Evolutionary conservation across 2,797 vertebrate species (phyloP), one percentile per base, ranked within the genome.

Genomic region (Poeciliopsis paucimaculata): DNA sequence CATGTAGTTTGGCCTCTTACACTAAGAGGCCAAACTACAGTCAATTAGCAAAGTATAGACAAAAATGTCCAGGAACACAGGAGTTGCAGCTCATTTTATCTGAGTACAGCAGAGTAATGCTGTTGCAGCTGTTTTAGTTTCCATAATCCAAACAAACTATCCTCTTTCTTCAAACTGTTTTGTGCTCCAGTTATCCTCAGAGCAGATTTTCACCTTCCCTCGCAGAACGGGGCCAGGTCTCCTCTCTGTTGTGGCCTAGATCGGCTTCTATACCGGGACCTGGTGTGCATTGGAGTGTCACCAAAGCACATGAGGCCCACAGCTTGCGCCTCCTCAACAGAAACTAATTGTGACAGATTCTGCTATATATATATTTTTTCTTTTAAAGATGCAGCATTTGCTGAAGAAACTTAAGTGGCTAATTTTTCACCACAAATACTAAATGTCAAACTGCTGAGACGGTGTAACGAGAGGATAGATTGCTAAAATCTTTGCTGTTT

Each of bases 211-310:
- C 39, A 43, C 62, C 85, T 84, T 89, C 49, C 73, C 70, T 84
- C 77, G 26, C 76, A 86, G 86, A 91, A 88, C 16, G 45, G 71
- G 92, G 91, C 79, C 88, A 90, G 88, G 86, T 81, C 84, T 86
- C 75, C 82, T 89, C 82, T 83, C 86, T 81, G 89, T 87, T 46
- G 76, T 86, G 92, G 76, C 91, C 91, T 83, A 92, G 81, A 91
- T 91, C 82, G 82, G 77, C 84, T 85, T 84, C 88, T 89, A 77
- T 84, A 89, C 89, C 82, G 75, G 75, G 89, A 89, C 86, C 83
- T 75, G 79, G 81, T 89, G 84, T 90, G 83, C 78, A 83, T 66
- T 72, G 13, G 77, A 74, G 85, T 84, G 87, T 81, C 86, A 76
- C 75, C 70, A 75, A 85, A 85, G 74, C 89, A 86, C 90, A 71